phyloP scores from a whole-genome alignment of 1,140 invertebrate genomes.

The Drosophila kanapiae region DNA sequence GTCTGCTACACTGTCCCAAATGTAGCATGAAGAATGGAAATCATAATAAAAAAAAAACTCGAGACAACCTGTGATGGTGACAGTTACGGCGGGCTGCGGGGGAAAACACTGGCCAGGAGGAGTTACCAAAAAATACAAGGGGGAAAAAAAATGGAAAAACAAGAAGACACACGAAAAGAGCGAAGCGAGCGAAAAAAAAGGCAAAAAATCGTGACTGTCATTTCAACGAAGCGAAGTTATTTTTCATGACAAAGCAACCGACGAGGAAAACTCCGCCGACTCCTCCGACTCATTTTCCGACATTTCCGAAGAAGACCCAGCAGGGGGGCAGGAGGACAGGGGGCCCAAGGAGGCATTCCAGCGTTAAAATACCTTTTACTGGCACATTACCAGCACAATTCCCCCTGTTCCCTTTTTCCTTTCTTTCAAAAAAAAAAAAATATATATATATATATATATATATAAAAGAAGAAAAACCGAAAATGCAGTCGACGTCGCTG shows the following conservation, averaged over 20 bases:
- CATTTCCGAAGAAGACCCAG: slow-evolving; percentile 1
- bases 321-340: background rate
- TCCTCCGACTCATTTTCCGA: slow-evolving; percentile 36
- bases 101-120: slow-evolving; percentile 16
- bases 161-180: slow-evolving; percentile 30
- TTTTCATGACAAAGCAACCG: slow-evolving; percentile 80
- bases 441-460: background rate
- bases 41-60: slow-evolving; percentile 37
- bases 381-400: slow-evolving; percentile 68
- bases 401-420: background rate
- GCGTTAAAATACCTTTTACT: slow-evolving; percentile 83
- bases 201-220: slow-evolving; percentile 79
- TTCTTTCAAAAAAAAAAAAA: background rate
- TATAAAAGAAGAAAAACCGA: slow-evolving; percentile 17
- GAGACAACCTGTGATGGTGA: slow-evolving; percentile 22
- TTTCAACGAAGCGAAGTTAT: slow-evolving; percentile 83
- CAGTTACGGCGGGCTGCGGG: background rate
- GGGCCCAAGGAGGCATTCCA: slow-evolving; percentile 54
- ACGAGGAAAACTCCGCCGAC: slow-evolving; percentile 52
- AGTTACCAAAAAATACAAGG: slow-evolving; percentile 35
- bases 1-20: slow-evolving; percentile 55
- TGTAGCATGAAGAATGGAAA: slow-evolving; percentile 47
- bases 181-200: slow-evolving; percentile 23
- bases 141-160: background rate
- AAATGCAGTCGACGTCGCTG: slow-evolving; percentile 65